phyloP scores from a whole-genome alignment of 2,113 vertebrate genomes.

The Zootoca vivipara region DNA sequence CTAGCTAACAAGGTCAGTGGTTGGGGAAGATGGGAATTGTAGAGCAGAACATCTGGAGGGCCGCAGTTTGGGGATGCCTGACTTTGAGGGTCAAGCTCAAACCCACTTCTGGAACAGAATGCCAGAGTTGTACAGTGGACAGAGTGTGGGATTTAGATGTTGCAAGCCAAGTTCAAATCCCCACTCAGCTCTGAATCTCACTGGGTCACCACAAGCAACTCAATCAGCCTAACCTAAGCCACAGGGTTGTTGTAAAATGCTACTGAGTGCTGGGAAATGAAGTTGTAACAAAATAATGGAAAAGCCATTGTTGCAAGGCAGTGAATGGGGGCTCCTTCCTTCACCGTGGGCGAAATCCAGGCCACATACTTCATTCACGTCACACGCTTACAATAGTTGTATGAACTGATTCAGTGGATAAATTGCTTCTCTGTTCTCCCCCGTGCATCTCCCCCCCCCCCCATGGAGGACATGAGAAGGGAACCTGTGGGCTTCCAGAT shows the following conservation, averaged over 20 bases:
- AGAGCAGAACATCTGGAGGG: too few species aligned
- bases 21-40: too few species aligned
- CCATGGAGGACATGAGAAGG: too few species aligned
- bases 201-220: not conserved
- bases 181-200: not conserved
- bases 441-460: too few species aligned
- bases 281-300: not conserved
- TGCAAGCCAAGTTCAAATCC: not conserved
- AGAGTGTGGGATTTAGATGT: not conserved
- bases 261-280: not conserved
- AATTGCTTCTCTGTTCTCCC: not conserved
- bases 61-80: too few species aligned
- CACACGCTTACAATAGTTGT: not conserved
- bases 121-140: not conserved
- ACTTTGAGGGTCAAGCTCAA: not conserved
- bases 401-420: not conserved
- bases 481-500: too few species aligned
- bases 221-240: not conserved
- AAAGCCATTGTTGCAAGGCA: not conserved
- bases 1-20: too few species aligned
- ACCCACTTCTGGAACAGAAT: not conserved
- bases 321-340: not conserved
- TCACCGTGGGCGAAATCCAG: not conserved
- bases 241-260: not conserved
- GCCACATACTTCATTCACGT: not conserved